Evolutionary conservation across 1,140 invertebrate genomes (phyloP), one percentile per base, ranked within the genome.

Genomic region (Brachionus koreanus): DNA sequence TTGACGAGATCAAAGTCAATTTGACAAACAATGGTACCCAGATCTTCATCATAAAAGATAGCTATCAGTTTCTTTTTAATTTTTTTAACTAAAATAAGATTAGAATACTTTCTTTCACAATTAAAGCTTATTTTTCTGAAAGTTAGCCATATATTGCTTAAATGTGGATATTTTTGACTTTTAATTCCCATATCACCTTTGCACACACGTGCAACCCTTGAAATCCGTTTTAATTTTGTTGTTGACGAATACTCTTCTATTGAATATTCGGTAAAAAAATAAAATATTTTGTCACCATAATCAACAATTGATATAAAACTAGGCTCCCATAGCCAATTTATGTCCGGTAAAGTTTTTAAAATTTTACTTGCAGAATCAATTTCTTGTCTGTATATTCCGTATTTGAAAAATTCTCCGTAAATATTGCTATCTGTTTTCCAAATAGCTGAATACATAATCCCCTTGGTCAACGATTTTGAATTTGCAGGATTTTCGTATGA

Each of bases 251-350:
- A 69, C 37, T 74, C 69, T 74, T 74, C 69, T 13, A 74, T 74
- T 29, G 69, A 74, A 74, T 46, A 46, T 74, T 74, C 69, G 12
- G 69, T 74, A 46, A 74, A 74, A 74, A 74, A 74, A 46, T 74
- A 74, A 33, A 35, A 46, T 46, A 74, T 46, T 29, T 74, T 46
- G 9, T 74, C 69, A 23, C 23, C 3, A 74, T 74, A 33, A 39
- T 74, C 69, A 12, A 74, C 25, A 10, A 74, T 49, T 46, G 39
- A 74, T 25, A 74, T 46, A 29, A 74, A 74, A 46, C 46, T n/a
- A 19, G 69, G 69, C 19, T 74, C 69, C 69, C 69, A 74, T 74
- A 74, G 12, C 69, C 69, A 74, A 74, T 46, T 46, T 10, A n/a
- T 3, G 7, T 74, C 23, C 1, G 69, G 69, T 2, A 46, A 35